These are phyloP conservation scores for Pomatorhinus ruficollis DNA, from an alignment of 2,113 vertebrate species.

Conservation along the genomic window DNA sequence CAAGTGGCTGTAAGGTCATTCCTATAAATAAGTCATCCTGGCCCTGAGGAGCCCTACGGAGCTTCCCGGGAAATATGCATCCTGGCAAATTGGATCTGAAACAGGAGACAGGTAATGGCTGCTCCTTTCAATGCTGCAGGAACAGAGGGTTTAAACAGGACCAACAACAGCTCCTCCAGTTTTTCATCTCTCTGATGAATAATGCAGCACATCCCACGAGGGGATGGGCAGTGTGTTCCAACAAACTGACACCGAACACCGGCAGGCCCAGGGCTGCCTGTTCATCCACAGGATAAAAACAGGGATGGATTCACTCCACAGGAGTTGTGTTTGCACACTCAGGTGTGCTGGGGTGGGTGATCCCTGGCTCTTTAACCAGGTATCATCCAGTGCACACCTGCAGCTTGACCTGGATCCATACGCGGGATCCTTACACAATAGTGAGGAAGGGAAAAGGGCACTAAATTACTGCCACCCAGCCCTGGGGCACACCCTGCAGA, in stretches of 20 bases:
- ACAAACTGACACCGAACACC: not conserved
- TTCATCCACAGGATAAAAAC: not conserved
- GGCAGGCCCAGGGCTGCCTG: not conserved
- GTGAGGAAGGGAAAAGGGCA: not conserved
- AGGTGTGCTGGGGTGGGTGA: not conserved
- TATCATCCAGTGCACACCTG: not conserved
- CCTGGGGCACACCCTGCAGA: not conserved
- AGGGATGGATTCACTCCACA: not conserved
- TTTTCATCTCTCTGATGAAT: conserved; percentile 20
- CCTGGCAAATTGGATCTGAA: not conserved
- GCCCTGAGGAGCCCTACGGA: not conserved
- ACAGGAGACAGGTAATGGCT: not conserved
- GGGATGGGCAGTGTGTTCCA: not conserved
- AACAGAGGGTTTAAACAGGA: not conserved
- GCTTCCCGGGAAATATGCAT: not conserved
- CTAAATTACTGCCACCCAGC: not conserved
- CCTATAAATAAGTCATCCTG: conserved; percentile 55
- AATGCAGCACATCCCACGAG: not conserved
- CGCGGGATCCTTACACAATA: accelerated
- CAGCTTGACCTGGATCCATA: not conserved
- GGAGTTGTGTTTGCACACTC: not conserved
- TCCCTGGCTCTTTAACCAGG: not conserved
- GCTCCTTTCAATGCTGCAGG: not conserved
- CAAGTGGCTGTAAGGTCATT: conserved; percentile 25
- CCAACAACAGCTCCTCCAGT: not conserved